Conservation (phyloP, 2,113 vertebrate species). For the Burhinus oedicnemus region DNA sequence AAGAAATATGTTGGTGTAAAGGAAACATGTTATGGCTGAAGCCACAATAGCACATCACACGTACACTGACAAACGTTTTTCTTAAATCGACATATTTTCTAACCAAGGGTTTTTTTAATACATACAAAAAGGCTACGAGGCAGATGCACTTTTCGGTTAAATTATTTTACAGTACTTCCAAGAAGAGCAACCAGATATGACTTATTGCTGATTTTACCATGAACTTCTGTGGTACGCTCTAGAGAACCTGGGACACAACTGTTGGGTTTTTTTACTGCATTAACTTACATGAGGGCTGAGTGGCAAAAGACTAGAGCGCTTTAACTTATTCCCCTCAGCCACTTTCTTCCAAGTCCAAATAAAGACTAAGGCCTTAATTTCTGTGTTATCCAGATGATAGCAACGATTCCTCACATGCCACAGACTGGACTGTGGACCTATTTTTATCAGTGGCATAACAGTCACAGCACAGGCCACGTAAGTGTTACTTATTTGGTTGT, state of each 20-base stretch:
- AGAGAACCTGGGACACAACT: background rate
- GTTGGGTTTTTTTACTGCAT: background rate
- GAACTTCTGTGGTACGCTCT: background rate
- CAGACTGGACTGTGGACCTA: background rate
- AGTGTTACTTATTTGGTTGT: background rate
- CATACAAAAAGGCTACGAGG: background rate
- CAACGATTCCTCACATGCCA: background rate
- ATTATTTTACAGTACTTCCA: background rate
- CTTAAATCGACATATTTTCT: background rate
- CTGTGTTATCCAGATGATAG: conserved; percentile 6
- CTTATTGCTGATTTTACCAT: background rate
- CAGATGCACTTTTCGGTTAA: background rate
- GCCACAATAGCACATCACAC: background rate
- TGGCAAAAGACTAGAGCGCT: background rate
- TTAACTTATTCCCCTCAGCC: background rate
- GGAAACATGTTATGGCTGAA: background rate
- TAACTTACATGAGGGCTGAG: background rate
- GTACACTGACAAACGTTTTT: accelerated
- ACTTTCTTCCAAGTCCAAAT: background rate
- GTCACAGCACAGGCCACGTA: background rate
- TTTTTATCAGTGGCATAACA: conserved; percentile 32
- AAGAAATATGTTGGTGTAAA: background rate
- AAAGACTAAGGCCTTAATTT: conserved; percentile 35
- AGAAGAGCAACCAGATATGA: background rate
- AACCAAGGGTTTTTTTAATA: background rate